Conservation (phyloP, 2,113 vertebrate species). For the Solenodon paradoxus region DNA sequence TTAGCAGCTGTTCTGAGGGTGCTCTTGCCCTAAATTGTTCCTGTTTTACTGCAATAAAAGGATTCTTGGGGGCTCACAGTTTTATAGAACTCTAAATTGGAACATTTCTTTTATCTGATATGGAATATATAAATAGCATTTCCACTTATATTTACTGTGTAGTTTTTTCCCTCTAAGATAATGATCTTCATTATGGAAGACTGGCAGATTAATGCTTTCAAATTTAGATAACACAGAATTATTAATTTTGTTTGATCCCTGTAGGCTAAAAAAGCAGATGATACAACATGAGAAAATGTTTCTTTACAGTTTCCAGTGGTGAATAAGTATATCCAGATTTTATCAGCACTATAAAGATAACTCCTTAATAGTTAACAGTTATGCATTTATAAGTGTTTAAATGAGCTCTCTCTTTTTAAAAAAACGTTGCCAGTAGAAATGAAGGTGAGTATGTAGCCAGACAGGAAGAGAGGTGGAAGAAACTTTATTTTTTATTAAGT, state of each 20-base stretch:
- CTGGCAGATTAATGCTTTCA: background rate
- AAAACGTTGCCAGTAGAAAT: no score
- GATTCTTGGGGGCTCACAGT: background rate
- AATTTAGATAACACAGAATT: background rate
- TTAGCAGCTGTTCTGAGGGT: background rate
- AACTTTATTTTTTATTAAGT: no score
- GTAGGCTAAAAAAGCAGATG: background rate
- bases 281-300: background rate
- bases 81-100: background rate
- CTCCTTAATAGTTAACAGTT: background rate
- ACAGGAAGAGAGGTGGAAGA: no score
- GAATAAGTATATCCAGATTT: background rate
- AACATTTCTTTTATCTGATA: background rate
- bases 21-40: background rate
- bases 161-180: background rate
- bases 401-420: no score
- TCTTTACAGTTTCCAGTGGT: constrained; percentile 11
- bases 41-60: background rate
- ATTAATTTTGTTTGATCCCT: constrained; percentile 32
- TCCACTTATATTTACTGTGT: background rate
- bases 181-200: constrained; percentile 15
- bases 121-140: background rate
- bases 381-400: constrained; percentile 19
- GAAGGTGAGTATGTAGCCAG: no score
- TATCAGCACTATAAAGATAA: background rate